A percentile compares a stretch with the other conserved stretches of the same genome.
These are phyloP conservation scores for Troides aeacus DNA, from an alignment of 2,888 invertebrate species.

Conservation along the genomic window DNA sequence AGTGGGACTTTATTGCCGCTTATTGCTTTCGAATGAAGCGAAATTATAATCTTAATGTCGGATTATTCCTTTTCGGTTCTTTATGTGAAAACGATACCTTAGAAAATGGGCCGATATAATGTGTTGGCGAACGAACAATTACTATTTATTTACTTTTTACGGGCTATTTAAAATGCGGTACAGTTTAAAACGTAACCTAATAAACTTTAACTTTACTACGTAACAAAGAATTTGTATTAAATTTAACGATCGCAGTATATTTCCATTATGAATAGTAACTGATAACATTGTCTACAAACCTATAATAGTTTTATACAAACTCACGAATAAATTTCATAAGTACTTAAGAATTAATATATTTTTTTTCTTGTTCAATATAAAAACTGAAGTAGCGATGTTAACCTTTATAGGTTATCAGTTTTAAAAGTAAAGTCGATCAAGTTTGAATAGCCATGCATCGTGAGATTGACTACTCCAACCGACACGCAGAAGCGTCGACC, in stretches of 20 bases:
- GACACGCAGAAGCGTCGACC: conserved; percentile 53
- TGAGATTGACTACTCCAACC: conserved; percentile 58
- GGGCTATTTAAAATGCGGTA: not conserved
- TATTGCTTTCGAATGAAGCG: conserved; percentile 66
- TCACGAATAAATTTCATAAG: too few relatives aligned
- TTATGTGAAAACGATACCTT: conserved; percentile 19
- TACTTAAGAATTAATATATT: too few relatives aligned
- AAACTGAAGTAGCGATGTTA: conserved; percentile 4
- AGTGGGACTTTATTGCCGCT: conserved; percentile 66
- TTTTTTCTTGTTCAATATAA: not conserved
- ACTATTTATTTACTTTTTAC: not conserved
- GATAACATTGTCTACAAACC: not conserved
- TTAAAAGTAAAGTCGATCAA: conserved; percentile 33
- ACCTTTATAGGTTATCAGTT: conserved; percentile 29
- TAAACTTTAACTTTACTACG: not conserved
- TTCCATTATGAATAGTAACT: not conserved
- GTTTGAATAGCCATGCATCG: conserved; percentile 41
- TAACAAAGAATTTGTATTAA: not conserved
- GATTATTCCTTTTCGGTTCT: conserved; percentile 44
- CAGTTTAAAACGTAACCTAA: not conserved
- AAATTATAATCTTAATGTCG: conserved; percentile 62
- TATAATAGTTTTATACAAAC: not conserved
- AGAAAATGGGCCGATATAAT: conserved; percentile 8
- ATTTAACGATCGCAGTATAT: not conserved
- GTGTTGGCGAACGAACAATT: conserved; percentile 3